Base-by-base conservation (phyloP, 1,140 invertebrate species). In the Trypoxylus dichotomus region DNA sequence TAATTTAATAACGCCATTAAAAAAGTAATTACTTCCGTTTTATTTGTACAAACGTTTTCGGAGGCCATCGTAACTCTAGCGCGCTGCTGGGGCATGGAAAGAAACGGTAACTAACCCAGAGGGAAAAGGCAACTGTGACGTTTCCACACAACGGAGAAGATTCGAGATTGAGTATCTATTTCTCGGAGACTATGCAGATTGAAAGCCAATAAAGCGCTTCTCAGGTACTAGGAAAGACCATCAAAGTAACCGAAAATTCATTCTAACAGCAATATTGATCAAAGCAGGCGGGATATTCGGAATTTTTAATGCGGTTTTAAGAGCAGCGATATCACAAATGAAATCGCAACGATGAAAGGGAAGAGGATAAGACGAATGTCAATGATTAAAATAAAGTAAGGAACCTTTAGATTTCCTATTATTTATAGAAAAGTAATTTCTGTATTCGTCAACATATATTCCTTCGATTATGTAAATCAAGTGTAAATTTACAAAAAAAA, bases 21-120 rank as follows among this genome's bases (percentile, higher is more conserved):
- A 63, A 63, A 63, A 63, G 60, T 63, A 63, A 63, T 63, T 63
- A 63, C 60, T 63, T 63, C 60, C 60, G 60, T 63, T 63, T 63
- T 63, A 63, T 63, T 63, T 63, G 60, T 63, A 63, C 25, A 63
- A 63, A 63, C 60, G 60, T 63, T 63, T 63, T 63, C 60, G 60
- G 60, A 47, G 60, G 19, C 60, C 60, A 63, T 63, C 60, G 60
- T 63, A 63, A 63, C 24, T 63, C 24, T 63, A 63, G 25, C 60
- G 25, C n/a, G 60, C 8, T 24, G 60, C 25, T 19, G 60, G 32
- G 32, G 60, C 19, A 24, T 63, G 19, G 60, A 63, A 63, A 19
- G 60, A 63, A 63, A 63, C 60, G 5, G 60, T 63, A 24, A 58
- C 41, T 13, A 13, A 13, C 13, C 3, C 13, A 19, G 13, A 15